Evolutionary conservation across 2,113 vertebrate species (phyloP).

Genomic region (Phylloscopus trochiloides): DNA sequence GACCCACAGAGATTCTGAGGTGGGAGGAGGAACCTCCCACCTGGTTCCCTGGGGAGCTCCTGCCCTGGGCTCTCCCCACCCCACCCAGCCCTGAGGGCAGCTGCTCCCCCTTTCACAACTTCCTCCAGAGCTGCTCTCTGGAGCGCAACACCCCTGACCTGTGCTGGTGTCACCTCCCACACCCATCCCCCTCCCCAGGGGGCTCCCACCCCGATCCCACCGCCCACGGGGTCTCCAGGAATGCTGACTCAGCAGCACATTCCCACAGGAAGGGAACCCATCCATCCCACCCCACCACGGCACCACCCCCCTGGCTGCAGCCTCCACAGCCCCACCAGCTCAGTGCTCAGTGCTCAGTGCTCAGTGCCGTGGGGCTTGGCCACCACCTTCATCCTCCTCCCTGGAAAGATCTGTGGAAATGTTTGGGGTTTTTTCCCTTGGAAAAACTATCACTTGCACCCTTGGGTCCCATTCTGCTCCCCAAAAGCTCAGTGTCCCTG

Average conservation of each 20-base stretch:
- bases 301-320: background rate
- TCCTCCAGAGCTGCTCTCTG: background rate
- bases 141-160: fast-evolving
- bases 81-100: fast-evolving
- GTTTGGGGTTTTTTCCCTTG: background rate
- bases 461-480: background rate
- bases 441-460: fast-evolving
- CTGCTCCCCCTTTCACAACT: slow-evolving; percentile 18
- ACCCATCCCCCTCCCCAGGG: background rate
- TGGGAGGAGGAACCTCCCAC: background rate
- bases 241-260: background rate
- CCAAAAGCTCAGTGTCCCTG: fast-evolving
- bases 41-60: fast-evolving
- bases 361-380: background rate
- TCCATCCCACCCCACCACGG: fast-evolving
- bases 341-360: background rate
- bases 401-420: fast-evolving
- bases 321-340: background rate
- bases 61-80: background rate
- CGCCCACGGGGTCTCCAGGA: fast-evolving
- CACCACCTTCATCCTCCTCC: background rate
- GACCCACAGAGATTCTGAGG: fast-evolving
- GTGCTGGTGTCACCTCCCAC: background rate
- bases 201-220: background rate
- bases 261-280: background rate